Percentiles rank a stretch among this genome's conserved stretches.
phyloP scores from a whole-genome alignment of 2,888 invertebrate species.

The Danaus chrysippus region DNA sequence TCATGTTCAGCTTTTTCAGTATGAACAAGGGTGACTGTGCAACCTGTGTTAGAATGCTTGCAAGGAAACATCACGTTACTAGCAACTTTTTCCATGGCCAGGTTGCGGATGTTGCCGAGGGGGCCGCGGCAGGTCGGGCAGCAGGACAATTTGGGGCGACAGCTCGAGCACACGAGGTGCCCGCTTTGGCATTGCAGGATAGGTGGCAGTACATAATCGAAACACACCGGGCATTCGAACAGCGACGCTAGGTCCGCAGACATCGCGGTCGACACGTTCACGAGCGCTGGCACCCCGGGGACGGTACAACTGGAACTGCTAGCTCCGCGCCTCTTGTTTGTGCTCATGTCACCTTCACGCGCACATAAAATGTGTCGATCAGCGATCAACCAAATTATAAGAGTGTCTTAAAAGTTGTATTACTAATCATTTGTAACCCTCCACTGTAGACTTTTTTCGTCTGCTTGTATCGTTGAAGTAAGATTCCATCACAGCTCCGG shows the following conservation, averaged over 20 bases:
- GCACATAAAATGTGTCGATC: slow-evolving; percentile 62
- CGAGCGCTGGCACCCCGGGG: slow-evolving; percentile 73
- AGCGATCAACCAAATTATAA: slow-evolving; percentile 45
- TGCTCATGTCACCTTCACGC: slow-evolving; percentile 78
- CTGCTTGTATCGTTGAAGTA: slow-evolving; percentile 55
- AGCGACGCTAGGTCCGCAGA: slow-evolving; percentile 93
- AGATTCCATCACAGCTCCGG: slow-evolving; percentile 70
- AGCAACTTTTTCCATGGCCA: slow-evolving; percentile 99
- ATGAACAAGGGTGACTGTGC: slow-evolving; percentile 93
- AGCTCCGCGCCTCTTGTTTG: slow-evolving; percentile 77
- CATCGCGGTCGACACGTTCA: slow-evolving; percentile 82
- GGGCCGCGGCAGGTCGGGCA: slow-evolving; percentile 99
- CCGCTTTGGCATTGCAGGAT: slow-evolving; percentile 99
- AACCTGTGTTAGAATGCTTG: slow-evolving; percentile 98
- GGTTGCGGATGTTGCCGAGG: slow-evolving; percentile 96
- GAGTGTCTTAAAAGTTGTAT: slow-evolving; percentile 32
- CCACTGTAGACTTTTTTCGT: slow-evolving; percentile 64
- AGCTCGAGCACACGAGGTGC: slow-evolving; percentile 98
- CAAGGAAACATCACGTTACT: slow-evolving; percentile 99
- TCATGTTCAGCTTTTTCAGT: slow-evolving; percentile 99
- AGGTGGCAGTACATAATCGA: slow-evolving; percentile 99
- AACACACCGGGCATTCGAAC: slow-evolving; percentile 98
- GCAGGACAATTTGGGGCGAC: slow-evolving; percentile 96
- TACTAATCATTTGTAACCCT: slow-evolving; percentile 67
- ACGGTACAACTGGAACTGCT: slow-evolving; percentile 77